Evolutionary conservation across 2,113 vertebrate genomes (phyloP), one percentile per base, ranked within the genome.

Genomic region (Notarius quadriscutis): DNA sequence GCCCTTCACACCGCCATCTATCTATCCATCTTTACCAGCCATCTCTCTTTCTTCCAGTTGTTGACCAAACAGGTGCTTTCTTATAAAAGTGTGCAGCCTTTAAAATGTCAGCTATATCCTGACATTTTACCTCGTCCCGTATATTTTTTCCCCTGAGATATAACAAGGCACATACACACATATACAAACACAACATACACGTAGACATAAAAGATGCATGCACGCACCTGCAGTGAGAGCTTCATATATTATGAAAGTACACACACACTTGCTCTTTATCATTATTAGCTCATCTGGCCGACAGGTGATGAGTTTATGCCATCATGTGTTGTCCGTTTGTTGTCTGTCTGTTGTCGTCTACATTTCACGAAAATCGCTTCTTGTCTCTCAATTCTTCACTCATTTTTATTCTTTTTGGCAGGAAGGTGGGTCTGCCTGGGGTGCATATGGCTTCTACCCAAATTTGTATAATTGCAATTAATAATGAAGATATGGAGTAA

Each of bases 81-180:
- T 51, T 34, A 79, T 65, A 65, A 58, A 78, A 67, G 5, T 60
- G 51, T 86, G 85, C 62, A 58, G 27, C 22, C 77, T n/a, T 86
- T 81, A 81, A 86, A 86, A 51, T 71, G 63, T 86, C 51, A 81
- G 85, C 84, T 25, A 7, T 79, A 67, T 63, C 84, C 50, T 81
- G 77, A 81, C 78, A 71, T 81, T 86, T 81, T 58, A 25, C 9
- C 20, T 86, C 63, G 17, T 86, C 51, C 78, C 17, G 81, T 86
- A 72, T 58, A 85, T 71, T 75, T 78, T 9, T 10, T 20, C 3
- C 3, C 51, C 77, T 8, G 17, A 12, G 30, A 72, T 51, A 63
- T 9, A 88, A 30, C 53, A 10, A 63, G 11, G 78, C 25, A 72
- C 34, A 75, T 51, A 9, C 72, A 84, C 74, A 84, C 8, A 78